Conservation (phyloP, 2,888 invertebrate genomes). For the Dryomyza anilis region DNA sequence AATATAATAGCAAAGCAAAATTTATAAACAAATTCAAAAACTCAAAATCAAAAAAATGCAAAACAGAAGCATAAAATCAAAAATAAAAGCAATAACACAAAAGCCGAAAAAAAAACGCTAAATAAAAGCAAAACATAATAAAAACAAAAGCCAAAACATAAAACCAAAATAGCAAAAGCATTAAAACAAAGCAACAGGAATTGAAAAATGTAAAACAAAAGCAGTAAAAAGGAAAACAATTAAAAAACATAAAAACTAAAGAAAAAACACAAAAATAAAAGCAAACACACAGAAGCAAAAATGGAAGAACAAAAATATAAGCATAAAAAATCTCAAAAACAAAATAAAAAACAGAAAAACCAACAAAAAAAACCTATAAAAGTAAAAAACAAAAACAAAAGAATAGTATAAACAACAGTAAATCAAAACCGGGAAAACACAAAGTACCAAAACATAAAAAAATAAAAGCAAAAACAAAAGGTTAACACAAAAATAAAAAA, state of each 20-base stretch:
- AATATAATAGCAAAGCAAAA: slow-evolving; percentile 20
- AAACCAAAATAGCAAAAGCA: background rate
- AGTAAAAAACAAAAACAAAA: too few relatives aligned
- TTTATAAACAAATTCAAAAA: background rate
- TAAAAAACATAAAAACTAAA: background rate
- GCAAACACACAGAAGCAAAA: slow-evolving; percentile 4
- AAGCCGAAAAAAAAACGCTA: background rate
- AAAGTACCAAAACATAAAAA: too few relatives aligned
- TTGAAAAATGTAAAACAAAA: slow-evolving; percentile 23
- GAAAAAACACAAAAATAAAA: background rate
- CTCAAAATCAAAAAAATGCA: background rate
- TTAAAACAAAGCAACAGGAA: slow-evolving; percentile 12
- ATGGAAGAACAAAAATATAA: background rate
- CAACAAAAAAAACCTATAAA: too few relatives aligned
- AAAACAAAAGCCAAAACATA: background rate
- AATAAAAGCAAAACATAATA: background rate
- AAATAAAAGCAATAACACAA: background rate
- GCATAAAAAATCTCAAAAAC: background rate
- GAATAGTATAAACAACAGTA: too few relatives aligned
- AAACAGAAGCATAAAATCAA: background rate
- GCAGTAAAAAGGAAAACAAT: background rate
- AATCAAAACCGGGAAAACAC: too few relatives aligned
- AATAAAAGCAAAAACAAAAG: too few relatives aligned
- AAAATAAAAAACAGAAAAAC: too few relatives aligned
- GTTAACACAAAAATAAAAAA: too few relatives aligned